Base-by-base conservation (phyloP, 2,888 invertebrate genomes). In the Pocota personata region DNA sequence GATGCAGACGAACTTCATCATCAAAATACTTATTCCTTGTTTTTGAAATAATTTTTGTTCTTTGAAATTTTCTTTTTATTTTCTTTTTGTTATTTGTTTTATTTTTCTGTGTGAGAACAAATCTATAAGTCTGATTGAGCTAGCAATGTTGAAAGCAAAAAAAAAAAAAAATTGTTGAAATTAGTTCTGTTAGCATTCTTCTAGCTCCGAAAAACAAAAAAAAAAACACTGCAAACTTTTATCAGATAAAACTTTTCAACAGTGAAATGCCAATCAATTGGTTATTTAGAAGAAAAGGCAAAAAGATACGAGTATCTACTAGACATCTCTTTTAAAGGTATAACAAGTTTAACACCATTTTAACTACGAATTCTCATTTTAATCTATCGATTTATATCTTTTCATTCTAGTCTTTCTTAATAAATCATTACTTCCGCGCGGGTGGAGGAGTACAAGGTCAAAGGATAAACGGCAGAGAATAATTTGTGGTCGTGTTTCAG, bases 91-190 rank as follows among this genome's bases (percentile, higher is more conserved):
- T 8, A 4, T 55, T 72, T 48, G n/a, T n/a, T n/a, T n/a, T n/a
- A n/a, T 37, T 14, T 24, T 19, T 62, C 3, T 52, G 4, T 2
- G 21, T 64, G 27, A 30, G 37, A 66, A 48, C 35, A 46, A 64
- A 64, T 71, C 46, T 46, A 62, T 52, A 37, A 57, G 62, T 78
- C 62, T 71, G 71, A 71, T 71, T 71, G 71, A 71, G 55, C 55
- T 71, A 46, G 69, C 62, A 50, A 57, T 48, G 72, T 50, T 48
- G 48, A 58, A 71, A 64, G 55, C 71, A 62, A 55, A 30, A 19
- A 37, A 57, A 77, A 60, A 48, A 52, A 48, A 57, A 50, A 24
- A 71, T 71, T 30, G 46, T 78, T 69, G 24, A 78, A 66, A 66
- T 66, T 66, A 37, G 66, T 66, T 66, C 21, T 21, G 30, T 24